Evolutionary conservation across 2,113 vertebrate genomes (phyloP), one percentile per base, ranked within the genome.

Genomic region (Phoenicopterus ruber): DNA sequence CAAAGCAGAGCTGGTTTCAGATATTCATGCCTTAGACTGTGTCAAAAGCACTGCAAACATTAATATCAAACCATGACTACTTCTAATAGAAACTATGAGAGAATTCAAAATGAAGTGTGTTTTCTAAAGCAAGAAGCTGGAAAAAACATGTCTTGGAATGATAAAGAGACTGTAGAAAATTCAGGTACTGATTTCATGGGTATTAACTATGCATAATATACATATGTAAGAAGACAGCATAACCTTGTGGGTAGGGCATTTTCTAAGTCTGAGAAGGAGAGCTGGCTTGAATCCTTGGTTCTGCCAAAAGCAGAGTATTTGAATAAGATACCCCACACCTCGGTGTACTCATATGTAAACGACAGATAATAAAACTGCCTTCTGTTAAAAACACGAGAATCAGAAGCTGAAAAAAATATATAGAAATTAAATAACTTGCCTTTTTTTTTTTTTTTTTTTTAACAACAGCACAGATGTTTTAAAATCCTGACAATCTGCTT

Each of bases 61-160:
- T 94, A 94, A 95, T 91, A 96, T 88, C 86, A 96, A 94, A 88
- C 94, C 94, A 85, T 96, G 96, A 94, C 92, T 97, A 85, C 63
- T 66, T 90, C 78, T 97, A 95, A 94, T 49, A 91, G 74, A 86
- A 94, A 90, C 73, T 63, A 80, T 38, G 58, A 94, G 49, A 88
- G 52, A 73, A 96, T 31, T 59, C 50, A 94, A 91, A 97, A 92
- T 90, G 84, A 86, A 95, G 84, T 40, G 58, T 80, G 65, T 86
- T 91, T 94, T 96, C 79, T 88, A 96, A 77, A 86, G 95, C 32
- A 96, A 81, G 61, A 83, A 76, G 40, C 67, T 92, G 47, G 87
- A 90, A 92, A 78, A 82, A 73, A 1, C 4, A 3, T 72, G 89
- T 91, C 38, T 79, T 0, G 0, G 63, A 40, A 93, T 86, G 82